Evolutionary conservation across 2,888 invertebrate species (phyloP).

Genomic region (Lathronympha strigana): DNA sequence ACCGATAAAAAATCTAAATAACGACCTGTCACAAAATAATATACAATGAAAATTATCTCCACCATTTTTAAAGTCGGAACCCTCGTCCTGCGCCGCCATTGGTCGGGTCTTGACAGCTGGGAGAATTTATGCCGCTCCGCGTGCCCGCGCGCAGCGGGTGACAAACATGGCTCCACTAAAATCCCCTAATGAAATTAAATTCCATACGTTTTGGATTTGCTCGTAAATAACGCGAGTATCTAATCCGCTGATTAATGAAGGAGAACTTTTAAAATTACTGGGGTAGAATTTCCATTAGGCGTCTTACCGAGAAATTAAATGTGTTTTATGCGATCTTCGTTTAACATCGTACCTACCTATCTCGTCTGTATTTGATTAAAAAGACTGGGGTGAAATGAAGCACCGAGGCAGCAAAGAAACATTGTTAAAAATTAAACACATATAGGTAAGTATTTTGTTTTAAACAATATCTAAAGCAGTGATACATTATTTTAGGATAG

Average conservation of each 20-base stretch:
- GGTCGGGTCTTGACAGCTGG: constrained; percentile 78
- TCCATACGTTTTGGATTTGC: constrained; percentile 80
- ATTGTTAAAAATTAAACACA: no score
- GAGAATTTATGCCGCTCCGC: constrained; percentile 73
- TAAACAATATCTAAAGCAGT: no score
- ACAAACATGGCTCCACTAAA: constrained; percentile 79
- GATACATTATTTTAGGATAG: no score
- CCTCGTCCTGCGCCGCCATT: constrained; percentile 65
- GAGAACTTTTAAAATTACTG: constrained; percentile 60
- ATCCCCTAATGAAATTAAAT: constrained; percentile 83
- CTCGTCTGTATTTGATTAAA: no score
- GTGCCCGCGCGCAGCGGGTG: constrained; percentile 79
- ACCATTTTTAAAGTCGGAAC: constrained; percentile 80
- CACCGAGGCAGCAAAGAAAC: no score
- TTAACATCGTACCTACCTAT: not conserved
- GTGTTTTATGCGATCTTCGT: constrained; percentile 8
- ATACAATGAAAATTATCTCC: constrained; percentile 83
- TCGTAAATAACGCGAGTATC: constrained; percentile 81
- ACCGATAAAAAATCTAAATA: constrained; percentile 80
- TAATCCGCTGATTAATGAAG: constrained; percentile 83
- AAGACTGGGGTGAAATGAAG: no score
- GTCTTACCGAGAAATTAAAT: constrained; percentile 15
- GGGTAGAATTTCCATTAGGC: constrained; percentile 26
- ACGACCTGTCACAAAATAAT: constrained; percentile 84
- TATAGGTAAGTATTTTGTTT: no score